These are phyloP conservation scores for Potorous gilbertii DNA, from an alignment of 2,797 vertebrate species.

Conservation along the genomic window DNA sequence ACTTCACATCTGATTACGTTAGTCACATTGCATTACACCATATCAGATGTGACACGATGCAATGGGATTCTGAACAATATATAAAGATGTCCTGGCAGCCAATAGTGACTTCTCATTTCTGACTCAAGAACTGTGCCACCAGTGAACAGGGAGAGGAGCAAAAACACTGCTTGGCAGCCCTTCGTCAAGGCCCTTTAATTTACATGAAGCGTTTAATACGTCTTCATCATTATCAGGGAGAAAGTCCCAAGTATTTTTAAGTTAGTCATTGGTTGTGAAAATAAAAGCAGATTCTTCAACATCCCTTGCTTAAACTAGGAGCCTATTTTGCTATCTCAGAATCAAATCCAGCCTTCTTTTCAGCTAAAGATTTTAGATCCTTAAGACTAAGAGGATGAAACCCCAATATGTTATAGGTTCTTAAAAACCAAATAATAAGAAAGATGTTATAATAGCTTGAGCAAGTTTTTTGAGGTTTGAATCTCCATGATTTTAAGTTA, in stretches of 20 bases:
- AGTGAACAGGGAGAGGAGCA: background rate
- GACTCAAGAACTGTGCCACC: background rate
- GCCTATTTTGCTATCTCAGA: background rate
- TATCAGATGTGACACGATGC: slow-evolving; percentile 80
- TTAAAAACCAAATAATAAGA: slow-evolving; percentile 16
- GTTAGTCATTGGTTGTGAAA: slow-evolving; percentile 15
- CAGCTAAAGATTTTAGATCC: background rate
- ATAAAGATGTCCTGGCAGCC: slow-evolving; percentile 75
- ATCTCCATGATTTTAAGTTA: background rate
- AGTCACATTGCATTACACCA: slow-evolving; percentile 81
- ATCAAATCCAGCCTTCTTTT: background rate
- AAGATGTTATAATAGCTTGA: background rate
- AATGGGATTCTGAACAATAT: slow-evolving; percentile 78
- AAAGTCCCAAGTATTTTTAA: background rate
- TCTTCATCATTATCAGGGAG: slow-evolving; percentile 4
- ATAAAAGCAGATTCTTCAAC: background rate
- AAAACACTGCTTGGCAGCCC: slow-evolving; percentile 15
- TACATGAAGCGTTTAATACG: slow-evolving; percentile 16
- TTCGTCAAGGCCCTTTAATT: slow-evolving; percentile 27
- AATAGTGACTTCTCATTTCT: slow-evolving; percentile 65
- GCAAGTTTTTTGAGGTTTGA: background rate
- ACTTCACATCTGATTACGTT: slow-evolving; percentile 85
- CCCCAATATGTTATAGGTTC: background rate
- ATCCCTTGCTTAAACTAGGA: slow-evolving; percentile 15
- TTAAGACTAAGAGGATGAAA: background rate